Conservation (phyloP, 2,113 vertebrate species). For the Epinephelus lanceolatus region DNA sequence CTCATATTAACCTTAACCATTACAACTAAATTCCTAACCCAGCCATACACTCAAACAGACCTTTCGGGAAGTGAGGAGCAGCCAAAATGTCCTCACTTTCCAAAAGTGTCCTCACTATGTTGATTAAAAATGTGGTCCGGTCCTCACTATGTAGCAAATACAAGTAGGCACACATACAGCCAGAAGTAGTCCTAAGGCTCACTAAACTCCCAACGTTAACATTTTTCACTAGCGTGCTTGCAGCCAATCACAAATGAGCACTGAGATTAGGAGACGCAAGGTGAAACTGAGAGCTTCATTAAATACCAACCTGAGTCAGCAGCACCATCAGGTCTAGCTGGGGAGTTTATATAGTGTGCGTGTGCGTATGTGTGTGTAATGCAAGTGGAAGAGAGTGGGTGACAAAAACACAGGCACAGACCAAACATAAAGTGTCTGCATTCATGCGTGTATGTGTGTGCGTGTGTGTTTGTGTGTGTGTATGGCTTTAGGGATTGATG, state of each 20-base stretch:
- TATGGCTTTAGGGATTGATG: constrained; percentile 63
- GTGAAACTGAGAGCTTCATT: constrained; percentile 86
- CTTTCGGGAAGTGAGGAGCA: no score
- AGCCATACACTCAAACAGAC: no score
- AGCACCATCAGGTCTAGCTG: constrained; percentile 60
- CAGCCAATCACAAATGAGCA: constrained; percentile 78
- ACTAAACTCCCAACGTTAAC: constrained; percentile 75
- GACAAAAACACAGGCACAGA: constrained; percentile 58
- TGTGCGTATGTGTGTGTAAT: constrained; percentile 10
- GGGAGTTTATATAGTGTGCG: constrained; percentile 33
- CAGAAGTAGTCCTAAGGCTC: constrained; percentile 59
- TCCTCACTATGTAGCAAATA: no score
- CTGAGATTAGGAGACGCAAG: constrained; percentile 79
- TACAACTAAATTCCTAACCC: no score
- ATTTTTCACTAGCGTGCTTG: constrained; percentile 65
- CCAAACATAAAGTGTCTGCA: constrained; percentile 58
- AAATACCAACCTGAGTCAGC: constrained; percentile 86
- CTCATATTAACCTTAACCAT: no score
- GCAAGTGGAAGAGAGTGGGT: constrained; percentile 49
- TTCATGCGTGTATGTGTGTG: constrained; percentile 13
- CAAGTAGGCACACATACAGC: constrained; percentile 25
- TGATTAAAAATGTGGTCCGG: no score
- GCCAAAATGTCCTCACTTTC: no score
- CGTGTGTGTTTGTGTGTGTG: constrained; percentile 20
- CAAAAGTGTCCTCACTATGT: no score